phyloP scores from a whole-genome alignment of 2,888 invertebrate genomes.

The Drosophila mercatorum region DNA sequence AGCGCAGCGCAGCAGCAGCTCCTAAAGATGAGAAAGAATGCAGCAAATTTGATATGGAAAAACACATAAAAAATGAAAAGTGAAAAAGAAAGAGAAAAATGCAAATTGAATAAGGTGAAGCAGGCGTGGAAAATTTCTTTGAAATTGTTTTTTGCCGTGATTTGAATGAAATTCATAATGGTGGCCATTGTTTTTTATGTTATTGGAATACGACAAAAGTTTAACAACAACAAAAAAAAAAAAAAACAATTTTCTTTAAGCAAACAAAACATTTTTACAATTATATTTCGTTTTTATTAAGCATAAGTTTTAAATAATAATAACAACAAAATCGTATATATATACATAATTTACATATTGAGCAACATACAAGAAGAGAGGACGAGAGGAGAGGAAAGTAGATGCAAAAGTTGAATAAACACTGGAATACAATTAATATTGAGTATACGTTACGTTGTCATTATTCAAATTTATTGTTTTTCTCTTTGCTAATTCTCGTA shows the following conservation, averaged over 20 bases:
- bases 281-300: conserved; percentile 80
- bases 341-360: conserved; percentile 11
- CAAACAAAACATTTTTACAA: conserved; percentile 69
- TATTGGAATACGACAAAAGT: conserved; percentile 73
- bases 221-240: conserved; percentile 3
- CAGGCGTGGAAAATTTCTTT: conserved; percentile 67
- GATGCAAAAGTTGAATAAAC: conserved; percentile 15
- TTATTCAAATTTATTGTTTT: conserved; percentile 41
- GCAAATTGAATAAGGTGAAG: conserved; percentile 33
- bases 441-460: conserved; percentile 47
- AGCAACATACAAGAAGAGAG: conserved; percentile 11
- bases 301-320: conserved; percentile 62
- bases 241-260: conserved; percentile 51
- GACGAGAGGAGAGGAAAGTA: conserved; percentile 1
- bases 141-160: conserved; percentile 80
- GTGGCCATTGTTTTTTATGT: conserved; percentile 77
- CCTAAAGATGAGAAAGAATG: conserved; percentile 6
- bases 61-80: conserved; percentile 11
- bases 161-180: conserved; percentile 84
- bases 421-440: conserved; percentile 29
- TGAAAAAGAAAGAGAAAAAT: conserved; percentile 10
- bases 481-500: conserved; percentile 49
- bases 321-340: conserved; percentile 21
- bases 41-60: conserved; percentile 21
- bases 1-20: conserved; percentile 51